Conservation (phyloP, 2,797 vertebrate genomes). For the Manis crassicaudata region DNA sequence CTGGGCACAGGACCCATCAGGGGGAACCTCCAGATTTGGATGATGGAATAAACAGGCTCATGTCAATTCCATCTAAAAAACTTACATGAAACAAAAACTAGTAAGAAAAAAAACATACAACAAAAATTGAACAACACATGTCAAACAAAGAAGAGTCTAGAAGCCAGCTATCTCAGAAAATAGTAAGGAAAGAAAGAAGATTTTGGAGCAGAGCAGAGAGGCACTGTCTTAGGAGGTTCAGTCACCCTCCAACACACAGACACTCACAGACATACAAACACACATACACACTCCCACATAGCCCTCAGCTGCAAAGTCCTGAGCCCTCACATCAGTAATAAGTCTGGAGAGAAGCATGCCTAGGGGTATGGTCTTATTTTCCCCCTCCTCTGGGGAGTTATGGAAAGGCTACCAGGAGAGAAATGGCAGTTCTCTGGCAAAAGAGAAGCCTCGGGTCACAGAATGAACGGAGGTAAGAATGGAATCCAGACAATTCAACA, state of each 20-base stretch:
- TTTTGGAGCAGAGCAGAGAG: background rate
- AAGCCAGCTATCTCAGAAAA: background rate
- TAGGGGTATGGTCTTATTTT: background rate
- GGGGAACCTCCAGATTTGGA: background rate
- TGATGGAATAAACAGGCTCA: background rate
- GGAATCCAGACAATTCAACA: background rate
- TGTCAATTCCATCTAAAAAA: background rate
- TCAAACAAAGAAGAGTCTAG: background rate
- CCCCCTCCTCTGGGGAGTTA: background rate
- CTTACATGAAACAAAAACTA: slow-evolving; percentile 27
- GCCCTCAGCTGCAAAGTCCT: background rate
- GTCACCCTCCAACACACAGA: too few species aligned
- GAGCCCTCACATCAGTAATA: slow-evolving; percentile 7
- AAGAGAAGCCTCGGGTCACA: background rate
- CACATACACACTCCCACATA: background rate
- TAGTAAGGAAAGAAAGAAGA: background rate
- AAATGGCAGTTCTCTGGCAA: background rate
- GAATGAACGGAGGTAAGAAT: background rate
- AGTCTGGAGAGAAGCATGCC: background rate
- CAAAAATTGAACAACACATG: background rate
- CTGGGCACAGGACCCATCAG: background rate
- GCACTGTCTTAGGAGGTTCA: background rate
- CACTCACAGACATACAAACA: background rate
- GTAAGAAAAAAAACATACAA: background rate
- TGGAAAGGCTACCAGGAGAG: background rate